These are phyloP conservation scores for Drosophila oshimai DNA, from an alignment of 1,140 invertebrate genomes.

Conservation along the genomic window DNA sequence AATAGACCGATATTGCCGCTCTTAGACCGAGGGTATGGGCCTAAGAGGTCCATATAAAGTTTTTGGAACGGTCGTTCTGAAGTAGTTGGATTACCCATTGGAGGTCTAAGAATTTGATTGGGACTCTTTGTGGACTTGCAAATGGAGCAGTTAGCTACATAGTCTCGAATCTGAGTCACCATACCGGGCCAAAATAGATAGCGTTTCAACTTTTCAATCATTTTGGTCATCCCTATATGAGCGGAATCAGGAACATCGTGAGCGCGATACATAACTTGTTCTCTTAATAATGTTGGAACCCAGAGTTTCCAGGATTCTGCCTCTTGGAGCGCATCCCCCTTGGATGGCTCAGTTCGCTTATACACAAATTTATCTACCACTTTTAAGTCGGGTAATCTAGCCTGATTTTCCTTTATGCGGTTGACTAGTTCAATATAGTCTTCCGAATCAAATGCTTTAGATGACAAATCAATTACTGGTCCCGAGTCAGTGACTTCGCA, in stretches of 20 bases:
- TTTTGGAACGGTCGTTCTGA: background rate
- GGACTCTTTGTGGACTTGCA: background rate
- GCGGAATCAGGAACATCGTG: no score
- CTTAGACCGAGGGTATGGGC: background rate
- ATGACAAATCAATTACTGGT: background rate
- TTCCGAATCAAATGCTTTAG: background rate
- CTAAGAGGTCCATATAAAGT: background rate
- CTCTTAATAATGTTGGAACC: no score
- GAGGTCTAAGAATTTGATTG: background rate
- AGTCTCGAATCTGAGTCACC: background rate
- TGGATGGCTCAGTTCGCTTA: background rate
- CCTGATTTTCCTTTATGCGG: no score
- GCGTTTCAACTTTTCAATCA: no score
- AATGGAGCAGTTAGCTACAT: background rate
- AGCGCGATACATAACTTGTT: no score
- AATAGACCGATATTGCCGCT: background rate
- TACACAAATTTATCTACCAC: background rate
- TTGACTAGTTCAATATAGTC: background rate
- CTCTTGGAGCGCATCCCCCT: no score
- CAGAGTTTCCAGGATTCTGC: no score
- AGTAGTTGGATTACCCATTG: background rate
- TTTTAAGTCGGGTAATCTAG: background rate
- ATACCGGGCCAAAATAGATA: background rate
- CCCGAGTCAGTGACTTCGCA: background rate
- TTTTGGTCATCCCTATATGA: no score